Base-by-base conservation (phyloP, 2,888 invertebrate species). In the Stratiomys singularior region DNA sequence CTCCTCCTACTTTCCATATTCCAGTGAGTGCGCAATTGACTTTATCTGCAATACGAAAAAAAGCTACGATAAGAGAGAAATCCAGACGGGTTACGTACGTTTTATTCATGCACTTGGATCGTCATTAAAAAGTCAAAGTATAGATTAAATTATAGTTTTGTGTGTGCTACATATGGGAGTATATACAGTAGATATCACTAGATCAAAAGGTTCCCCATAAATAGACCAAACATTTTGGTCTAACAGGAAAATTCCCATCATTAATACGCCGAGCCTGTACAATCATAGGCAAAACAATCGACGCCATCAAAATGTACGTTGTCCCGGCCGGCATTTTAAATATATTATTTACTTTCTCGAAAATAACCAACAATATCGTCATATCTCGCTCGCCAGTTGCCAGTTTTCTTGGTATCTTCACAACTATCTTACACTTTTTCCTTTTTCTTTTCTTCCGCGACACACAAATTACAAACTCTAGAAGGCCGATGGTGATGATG, bases 291-390 rank as follows among this genome's bases (percentile, higher is more conserved):
- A 52, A 18, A 5, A 52, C 15, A 52, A 52, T 52, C 15, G 52
- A 52, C 52, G 52, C 52, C n/a, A 18, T 52, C 52, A 52, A 52
- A 52, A 52, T 52, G 7, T 2, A 9, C 52, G 52, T 18, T 2
- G 18, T 4, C 52, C 52, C 52, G 52, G 52, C 52, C 52, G 52
- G 52, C 52, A 52, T 52, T 52, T 52, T 52, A 52, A 52, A 13
- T 52, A 52, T 52, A 52, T 37, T 37, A 37, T 52, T 13, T 52
- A 52, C 52, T 52, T 5, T 3, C 37, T 37, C 37, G 7, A 52
- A 52, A 52, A 52, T 52, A 52, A 52, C 52, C 52, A 13, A 44
- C 9, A 44, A 44, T 9, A 7, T 44, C 44, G 4, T 52, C 52
- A 52, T 52, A 52, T 52, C 37, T 52, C 15, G 52, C 52, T 13